Evolutionary conservation across 2,797 vertebrate species (phyloP).

Genomic region (Propithecus deckenii): DNA sequence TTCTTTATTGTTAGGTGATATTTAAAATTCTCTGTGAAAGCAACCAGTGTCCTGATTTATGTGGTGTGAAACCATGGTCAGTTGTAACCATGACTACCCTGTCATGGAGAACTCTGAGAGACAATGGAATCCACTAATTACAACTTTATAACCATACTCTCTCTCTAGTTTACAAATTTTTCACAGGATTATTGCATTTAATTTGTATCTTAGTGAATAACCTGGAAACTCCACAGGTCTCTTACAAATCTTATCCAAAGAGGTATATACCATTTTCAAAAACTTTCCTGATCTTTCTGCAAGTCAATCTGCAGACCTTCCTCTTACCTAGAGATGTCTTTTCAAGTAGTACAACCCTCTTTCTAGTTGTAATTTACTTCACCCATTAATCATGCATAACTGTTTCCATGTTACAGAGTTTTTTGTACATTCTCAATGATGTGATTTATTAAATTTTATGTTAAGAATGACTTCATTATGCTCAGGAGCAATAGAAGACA

Average conservation of each 20-base stretch:
- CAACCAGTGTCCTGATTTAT: constrained; percentile 36
- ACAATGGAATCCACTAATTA: background rate
- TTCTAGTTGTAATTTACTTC: constrained; percentile 73
- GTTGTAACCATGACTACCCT: constrained; percentile 31
- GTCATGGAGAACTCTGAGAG: background rate
- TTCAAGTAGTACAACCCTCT: constrained; percentile 22
- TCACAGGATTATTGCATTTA: constrained; percentile 40
- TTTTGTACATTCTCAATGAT: constrained; percentile 55
- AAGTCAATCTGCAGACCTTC: constrained; percentile 13
- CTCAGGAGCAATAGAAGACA: constrained; percentile 60
- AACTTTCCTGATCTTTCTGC: background rate
- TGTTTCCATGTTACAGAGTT: constrained; percentile 52
- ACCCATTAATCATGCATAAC: constrained; percentile 58
- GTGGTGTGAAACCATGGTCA: background rate
- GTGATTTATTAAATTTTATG: constrained; percentile 75
- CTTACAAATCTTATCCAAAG: background rate
- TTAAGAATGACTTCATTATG: constrained; percentile 79
- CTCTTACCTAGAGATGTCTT: constrained; percentile 29
- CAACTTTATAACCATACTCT: background rate
- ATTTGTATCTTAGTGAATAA: constrained; percentile 34
- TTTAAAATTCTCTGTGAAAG: constrained; percentile 64
- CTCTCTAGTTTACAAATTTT: constrained; percentile 40
- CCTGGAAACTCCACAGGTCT: background rate
- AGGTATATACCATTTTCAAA: background rate
- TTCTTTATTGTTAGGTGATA: constrained; percentile 52